Conservation (phyloP, 2,797 vertebrate species). For the Euthynnus affinis region DNA sequence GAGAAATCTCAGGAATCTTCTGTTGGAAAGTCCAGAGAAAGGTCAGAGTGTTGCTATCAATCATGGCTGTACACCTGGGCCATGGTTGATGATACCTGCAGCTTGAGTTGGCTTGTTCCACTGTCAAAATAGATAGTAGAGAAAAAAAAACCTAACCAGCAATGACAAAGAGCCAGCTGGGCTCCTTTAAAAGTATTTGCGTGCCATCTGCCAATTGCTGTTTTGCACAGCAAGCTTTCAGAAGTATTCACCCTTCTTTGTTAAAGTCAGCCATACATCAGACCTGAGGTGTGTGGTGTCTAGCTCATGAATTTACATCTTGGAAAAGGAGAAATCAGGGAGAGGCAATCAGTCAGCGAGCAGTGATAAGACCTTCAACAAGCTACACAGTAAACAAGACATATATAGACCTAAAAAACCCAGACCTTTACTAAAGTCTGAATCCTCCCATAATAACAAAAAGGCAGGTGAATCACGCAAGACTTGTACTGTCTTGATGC, state of each 20-base stretch:
- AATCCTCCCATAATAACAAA: slow-evolving; percentile 59
- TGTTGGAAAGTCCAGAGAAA: slow-evolving; percentile 60
- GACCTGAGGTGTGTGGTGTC: slow-evolving; percentile 69
- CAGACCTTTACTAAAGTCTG: slow-evolving; percentile 46
- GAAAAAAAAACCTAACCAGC: slow-evolving; percentile 55
- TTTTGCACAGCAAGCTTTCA: slow-evolving; percentile 62
- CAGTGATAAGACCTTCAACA: slow-evolving; percentile 68
- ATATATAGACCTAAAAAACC: slow-evolving; percentile 55
- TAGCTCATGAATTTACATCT: slow-evolving; percentile 62
- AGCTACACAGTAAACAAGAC: slow-evolving; percentile 59
- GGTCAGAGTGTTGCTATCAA: slow-evolving; percentile 68
- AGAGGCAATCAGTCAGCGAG: slow-evolving; percentile 72
- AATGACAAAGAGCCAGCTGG: slow-evolving; percentile 78
- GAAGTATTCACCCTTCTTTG: slow-evolving; percentile 72
- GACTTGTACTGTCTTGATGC: slow-evolving; percentile 68
- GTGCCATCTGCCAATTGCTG: slow-evolving; percentile 81
- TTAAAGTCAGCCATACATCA: slow-evolving; percentile 61
- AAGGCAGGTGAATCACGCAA: slow-evolving; percentile 63
- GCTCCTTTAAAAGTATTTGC: slow-evolving; percentile 70
- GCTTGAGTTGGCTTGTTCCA: slow-evolving; percentile 65
- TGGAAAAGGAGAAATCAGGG: slow-evolving; percentile 62
- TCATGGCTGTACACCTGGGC: slow-evolving; percentile 75
- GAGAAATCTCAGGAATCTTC: slow-evolving; percentile 51
- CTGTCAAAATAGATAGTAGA: slow-evolving; percentile 74
- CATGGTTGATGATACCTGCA: slow-evolving; percentile 70